Evolutionary conservation across 1,140 invertebrate genomes (phyloP).

Genomic region (Anastrepha obliqua): DNA sequence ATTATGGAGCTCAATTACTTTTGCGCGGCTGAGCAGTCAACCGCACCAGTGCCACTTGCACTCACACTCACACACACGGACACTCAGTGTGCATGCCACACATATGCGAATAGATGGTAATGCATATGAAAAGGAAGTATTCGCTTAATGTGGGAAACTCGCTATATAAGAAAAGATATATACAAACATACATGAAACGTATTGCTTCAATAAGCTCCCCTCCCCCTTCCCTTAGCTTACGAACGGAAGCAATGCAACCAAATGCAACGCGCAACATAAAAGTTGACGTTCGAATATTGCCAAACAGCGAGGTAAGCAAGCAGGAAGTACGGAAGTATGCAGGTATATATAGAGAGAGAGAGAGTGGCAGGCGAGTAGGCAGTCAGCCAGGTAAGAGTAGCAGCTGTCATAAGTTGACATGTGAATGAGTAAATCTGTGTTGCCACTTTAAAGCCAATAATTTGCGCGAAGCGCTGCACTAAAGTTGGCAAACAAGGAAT

Average conservation of each 20-base stretch:
- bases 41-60: neutral
- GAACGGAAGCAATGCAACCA: conserved; percentile 45
- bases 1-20: conserved; percentile 52
- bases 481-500: conserved; percentile 32
- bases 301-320: neutral
- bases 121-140: no score
- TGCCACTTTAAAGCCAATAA: conserved; percentile 53
- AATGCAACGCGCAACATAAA: neutral
- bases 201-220: neutral
- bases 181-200: neutral
- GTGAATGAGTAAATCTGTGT: conserved; percentile 48
- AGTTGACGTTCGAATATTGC: conserved; percentile 33
- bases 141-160: neutral
- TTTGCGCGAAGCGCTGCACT: neutral
- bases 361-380: neutral
- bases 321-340: neutral
- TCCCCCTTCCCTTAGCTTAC: neutral
- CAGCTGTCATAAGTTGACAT: conserved; percentile 40
- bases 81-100: neutral
- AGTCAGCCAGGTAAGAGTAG: conserved; percentile 5
- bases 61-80: neutral
- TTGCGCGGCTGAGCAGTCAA: conserved; percentile 47
- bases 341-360: neutral
- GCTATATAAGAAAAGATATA: neutral
- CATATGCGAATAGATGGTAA: neutral